These are phyloP conservation scores for Dasysyrphus albostriatus DNA, from an alignment of 2,888 invertebrate genomes.

Conservation along the genomic window DNA sequence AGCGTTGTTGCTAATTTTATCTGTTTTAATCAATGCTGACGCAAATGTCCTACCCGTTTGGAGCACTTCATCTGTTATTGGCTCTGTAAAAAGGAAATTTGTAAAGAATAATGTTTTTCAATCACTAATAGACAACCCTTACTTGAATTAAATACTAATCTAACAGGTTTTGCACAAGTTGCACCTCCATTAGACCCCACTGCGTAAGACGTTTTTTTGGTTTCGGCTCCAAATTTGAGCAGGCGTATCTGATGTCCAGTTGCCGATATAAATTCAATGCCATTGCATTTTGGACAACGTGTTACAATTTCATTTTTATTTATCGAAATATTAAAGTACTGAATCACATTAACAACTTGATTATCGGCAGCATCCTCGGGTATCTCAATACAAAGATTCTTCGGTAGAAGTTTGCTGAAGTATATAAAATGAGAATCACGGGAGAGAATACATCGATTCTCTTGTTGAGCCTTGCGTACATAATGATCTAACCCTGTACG, in stretches of 20 bases:
- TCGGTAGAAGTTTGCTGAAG: conserved; percentile 46
- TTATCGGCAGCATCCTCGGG: conserved; percentile 55
- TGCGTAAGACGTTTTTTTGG: conserved; percentile 7
- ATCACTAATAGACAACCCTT: not conserved
- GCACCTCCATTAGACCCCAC: not conserved
- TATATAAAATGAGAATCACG: conserved; percentile 52
- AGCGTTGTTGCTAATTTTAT: conserved; percentile 47
- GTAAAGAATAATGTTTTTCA: not conserved
- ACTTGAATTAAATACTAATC: conserved; percentile 59
- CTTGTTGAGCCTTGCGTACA: conserved; percentile 41
- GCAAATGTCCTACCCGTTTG: conserved; percentile 55
- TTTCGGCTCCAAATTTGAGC: conserved; percentile 46
- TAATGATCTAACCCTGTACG: conserved; percentile 43
- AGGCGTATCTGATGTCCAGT: conserved; percentile 51
- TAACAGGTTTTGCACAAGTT: conserved; percentile 6
- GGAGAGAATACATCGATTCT: conserved; percentile 55
- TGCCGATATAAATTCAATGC: conserved; percentile 53
- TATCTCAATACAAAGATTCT: conserved; percentile 54
- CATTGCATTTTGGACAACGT: conserved; percentile 65
- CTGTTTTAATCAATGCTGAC: conserved; percentile 36
- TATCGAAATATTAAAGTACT: conserved; percentile 57
- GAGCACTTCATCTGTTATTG: conserved; percentile 54
- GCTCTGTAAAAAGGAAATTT: conserved; percentile 23
- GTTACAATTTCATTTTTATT: conserved; percentile 36
- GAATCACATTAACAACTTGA: conserved; percentile 61